Conservation (phyloP, 2,797 vertebrate species). For the Sylvilagus floridanus region DNA sequence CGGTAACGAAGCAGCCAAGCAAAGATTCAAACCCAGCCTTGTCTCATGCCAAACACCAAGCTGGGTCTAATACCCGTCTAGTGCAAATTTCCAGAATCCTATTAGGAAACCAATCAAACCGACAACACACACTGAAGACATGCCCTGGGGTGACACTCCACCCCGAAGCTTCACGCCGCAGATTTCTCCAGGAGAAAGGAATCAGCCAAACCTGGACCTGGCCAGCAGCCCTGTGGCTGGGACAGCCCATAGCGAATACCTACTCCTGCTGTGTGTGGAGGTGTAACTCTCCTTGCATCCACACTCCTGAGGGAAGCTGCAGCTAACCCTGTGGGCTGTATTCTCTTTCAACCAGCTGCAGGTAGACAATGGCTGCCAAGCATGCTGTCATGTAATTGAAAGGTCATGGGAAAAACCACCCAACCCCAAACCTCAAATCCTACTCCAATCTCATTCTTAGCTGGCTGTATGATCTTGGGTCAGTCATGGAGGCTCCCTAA, state of each 20-base stretch:
- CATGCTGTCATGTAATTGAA: not conserved
- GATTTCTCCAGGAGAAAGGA: not conserved
- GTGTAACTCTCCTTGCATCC: not conserved
- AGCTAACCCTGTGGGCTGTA: not conserved
- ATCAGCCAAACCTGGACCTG: not conserved
- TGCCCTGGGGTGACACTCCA: not conserved
- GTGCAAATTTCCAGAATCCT: not conserved
- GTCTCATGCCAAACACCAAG: not conserved
- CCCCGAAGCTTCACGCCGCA: not conserved
- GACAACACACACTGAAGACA: not conserved
- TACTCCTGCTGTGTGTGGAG: accelerated
- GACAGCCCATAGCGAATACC: not conserved
- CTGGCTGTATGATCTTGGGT: not conserved
- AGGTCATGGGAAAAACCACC: not conserved
- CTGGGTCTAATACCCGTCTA: not conserved
- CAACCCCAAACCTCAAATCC: not conserved
- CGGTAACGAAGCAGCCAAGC: not conserved
- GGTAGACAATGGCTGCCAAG: not conserved
- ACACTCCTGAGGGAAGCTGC: not conserved
- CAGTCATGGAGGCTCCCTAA: not conserved
- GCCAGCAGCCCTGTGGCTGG: not conserved
- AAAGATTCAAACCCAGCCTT: not conserved
- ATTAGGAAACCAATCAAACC: not conserved
- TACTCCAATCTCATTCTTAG: not conserved
- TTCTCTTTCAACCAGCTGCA: not conserved